Evolutionary conservation across 2,888 invertebrate species (phyloP), one percentile per base, ranked within the genome.

Genomic region (Biston betularia): DNA sequence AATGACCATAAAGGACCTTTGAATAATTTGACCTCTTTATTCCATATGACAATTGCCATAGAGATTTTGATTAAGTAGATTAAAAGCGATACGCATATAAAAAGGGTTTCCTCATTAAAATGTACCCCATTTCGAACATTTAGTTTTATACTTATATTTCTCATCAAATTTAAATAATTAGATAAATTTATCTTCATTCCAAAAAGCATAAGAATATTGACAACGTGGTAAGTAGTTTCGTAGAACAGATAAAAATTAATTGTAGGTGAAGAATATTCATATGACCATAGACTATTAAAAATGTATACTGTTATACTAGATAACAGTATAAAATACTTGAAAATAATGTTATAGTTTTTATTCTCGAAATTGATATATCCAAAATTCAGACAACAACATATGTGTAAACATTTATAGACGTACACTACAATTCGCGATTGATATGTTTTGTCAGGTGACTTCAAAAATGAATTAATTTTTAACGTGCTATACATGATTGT

Each of bases 311-410:
- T 34, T 6, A 38, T 45, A 24, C 11, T 35, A 9, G 12, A 38
- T 3, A 58, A 4, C 14, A 63, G 11, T 8, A 35, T 10, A 0
- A 40, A 2, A 53, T 12, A 45, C 9, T 40, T 57, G n/a, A 45
- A 14, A 6, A 48, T 9, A 11, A 34, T 2, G 10, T 60, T 12
- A 5, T 8, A 6, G 40, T 38, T 44, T n/a, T 52, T 34, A 2
- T 5, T 33, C 6, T 55, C 42, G 11, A 15, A 65, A 6, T 35
- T 10, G 4, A 60, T 44, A 45, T 55, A 60, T 9, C 65, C 65
- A n/a, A 55, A 60, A 15, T 65, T 45, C 0, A 60, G 49, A 10
- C 65, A 44, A 5, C n/a, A 12, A 35, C 50, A 6, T 8, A 60
- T 6, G 6, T 60, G 50, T 0, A 56, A 3, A 0, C 15, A 11